phyloP scores from a whole-genome alignment of 1,140 invertebrate species.

The Leucophenga varia region DNA sequence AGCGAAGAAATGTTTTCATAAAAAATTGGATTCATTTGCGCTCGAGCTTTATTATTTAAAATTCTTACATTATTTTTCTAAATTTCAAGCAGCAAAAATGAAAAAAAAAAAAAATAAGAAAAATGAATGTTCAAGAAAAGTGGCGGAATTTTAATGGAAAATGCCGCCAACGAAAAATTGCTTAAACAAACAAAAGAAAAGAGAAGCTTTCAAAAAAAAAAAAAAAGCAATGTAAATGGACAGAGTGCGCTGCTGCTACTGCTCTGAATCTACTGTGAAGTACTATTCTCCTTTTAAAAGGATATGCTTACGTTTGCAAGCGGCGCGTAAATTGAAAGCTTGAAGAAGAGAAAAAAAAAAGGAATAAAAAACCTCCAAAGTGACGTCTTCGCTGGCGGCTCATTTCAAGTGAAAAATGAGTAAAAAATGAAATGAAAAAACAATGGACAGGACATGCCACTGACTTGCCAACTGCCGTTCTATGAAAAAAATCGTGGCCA shows the following conservation, averaged over 20 bases:
- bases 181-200: slow-evolving; percentile 47
- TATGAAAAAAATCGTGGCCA: slow-evolving; percentile 50
- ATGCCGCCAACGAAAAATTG: slow-evolving; percentile 38
- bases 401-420: slow-evolving; percentile 54
- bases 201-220: slow-evolving; percentile 37
- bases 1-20: slow-evolving; percentile 35
- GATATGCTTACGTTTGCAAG: slow-evolving; percentile 34
- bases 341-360: not conserved
- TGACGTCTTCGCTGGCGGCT: slow-evolving; percentile 31
- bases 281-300: slow-evolving; percentile 30
- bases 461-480: slow-evolving; percentile 3
- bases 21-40: slow-evolving; percentile 56
- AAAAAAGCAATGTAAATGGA: not conserved
- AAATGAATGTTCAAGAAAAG: slow-evolving; percentile 18
- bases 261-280: too few species aligned
- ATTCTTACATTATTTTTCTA: slow-evolving; percentile 51
- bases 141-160: slow-evolving; percentile 55
- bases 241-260: too few species aligned
- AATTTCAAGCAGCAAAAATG: slow-evolving; percentile 27
- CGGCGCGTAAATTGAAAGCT: slow-evolving; percentile 48
- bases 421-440: slow-evolving; percentile 49
- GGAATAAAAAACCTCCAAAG: not conserved
- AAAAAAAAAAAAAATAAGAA: not conserved
- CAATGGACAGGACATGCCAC: slow-evolving; percentile 27
- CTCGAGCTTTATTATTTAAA: slow-evolving; percentile 48